Percentiles rank a stretch among this genome's conserved stretches.
These are phyloP conservation scores for Glossosoma conforme DNA, from an alignment of 1,140 invertebrate species.

Conservation along the genomic window DNA sequence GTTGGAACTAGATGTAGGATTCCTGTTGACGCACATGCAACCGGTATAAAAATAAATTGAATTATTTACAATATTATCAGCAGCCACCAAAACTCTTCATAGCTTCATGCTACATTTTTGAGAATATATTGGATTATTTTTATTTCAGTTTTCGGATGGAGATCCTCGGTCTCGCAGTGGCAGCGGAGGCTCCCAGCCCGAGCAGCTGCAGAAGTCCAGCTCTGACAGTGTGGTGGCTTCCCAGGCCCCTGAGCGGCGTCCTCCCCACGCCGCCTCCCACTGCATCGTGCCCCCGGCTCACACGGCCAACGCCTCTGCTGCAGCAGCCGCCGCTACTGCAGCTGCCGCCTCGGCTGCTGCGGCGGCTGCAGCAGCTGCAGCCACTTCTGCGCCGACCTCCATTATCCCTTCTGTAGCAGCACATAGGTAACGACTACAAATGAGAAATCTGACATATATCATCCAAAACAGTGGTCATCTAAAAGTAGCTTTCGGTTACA, in stretches of 20 bases:
- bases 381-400: no score
- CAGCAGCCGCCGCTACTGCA: constrained; percentile 30
- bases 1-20: no score
- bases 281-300: constrained; percentile 35
- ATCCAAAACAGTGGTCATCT: no score
- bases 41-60: no score
- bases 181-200: constrained; percentile 31
- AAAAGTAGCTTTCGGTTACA: no score
- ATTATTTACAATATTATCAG: neutral
- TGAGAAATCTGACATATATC: no score
- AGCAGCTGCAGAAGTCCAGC: constrained; percentile 33
- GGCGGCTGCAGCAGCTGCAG: constrained; percentile 1
- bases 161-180: constrained; percentile 35
- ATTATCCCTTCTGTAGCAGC: no score
- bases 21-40: no score
- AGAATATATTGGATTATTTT: neutral
- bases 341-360: constrained; percentile 30
- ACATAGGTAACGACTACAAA: no score
- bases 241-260: constrained; percentile 12
- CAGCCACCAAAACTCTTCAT: neutral
- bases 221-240: constrained; percentile 38
- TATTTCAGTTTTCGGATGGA: constrained; percentile 33
- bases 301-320: constrained; percentile 1
- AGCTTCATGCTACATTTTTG: neutral
- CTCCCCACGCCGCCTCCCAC: constrained; percentile 33